Base-by-base conservation (phyloP, 2,113 vertebrate genomes). In the Anthoscopus minutus region DNA sequence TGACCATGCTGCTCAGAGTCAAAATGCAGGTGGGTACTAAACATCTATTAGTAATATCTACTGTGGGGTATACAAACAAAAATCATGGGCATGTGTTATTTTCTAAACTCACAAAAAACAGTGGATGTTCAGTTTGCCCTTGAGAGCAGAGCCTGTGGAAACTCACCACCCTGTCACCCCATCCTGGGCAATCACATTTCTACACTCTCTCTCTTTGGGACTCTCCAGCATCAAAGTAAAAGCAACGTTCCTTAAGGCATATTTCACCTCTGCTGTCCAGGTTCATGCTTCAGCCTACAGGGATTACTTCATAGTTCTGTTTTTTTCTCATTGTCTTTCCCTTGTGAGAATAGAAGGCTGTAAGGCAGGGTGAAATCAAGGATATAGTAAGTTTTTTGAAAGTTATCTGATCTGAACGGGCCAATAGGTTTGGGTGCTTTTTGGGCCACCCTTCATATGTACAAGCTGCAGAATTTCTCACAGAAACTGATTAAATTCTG, bases 141-240 rank as follows among this genome's bases (percentile, higher is more conserved):
- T 83, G 31, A 66, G 51, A 85, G 73, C 9, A 81, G 42, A 85
- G 50, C 13, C 6, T 38, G 10, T 33, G 37, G 42, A 24, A 76
- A 21, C 21, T 71, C 6, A 2, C 5, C n/a, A n/a, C 5, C 7
- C 11, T 4, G 0, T 20, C 15, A 30, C 23, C 10, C 16, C 21
- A 42, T 48, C 28, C 47, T 71, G 12, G 37, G 45, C 40, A 72
- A 30, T 79, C 81, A 48, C n/a, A 67, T 25, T 40, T 80, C 74
- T 65, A 42, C 33, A 35, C 4, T 37, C 13, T 69, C 13, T 69
- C 53, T 62, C 58, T 69, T 67, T 88, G 70, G 48, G 48, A 61
- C 30, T 62, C 31, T 57, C 37, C 45, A 76, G 40, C n/a, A 86
- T 50, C 85, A 57, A 70, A 81, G 25, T 57, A 89, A 82, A 76